Conservation (phyloP, 1,140 invertebrate species). For the Drosophila athabasca region DNA sequence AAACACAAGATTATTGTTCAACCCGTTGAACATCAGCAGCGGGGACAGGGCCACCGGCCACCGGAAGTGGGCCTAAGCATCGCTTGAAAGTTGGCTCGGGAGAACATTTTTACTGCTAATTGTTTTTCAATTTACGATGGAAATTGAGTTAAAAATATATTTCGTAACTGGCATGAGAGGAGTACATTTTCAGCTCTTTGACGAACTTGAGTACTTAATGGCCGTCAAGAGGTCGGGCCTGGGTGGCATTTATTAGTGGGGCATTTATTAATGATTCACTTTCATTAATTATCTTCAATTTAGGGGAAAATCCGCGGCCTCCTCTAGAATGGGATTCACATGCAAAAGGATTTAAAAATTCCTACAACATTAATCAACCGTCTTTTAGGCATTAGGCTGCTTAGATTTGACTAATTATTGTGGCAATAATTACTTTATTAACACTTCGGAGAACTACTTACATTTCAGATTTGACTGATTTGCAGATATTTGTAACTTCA, state of each 20-base stretch:
- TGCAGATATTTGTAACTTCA: neutral
- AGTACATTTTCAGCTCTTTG: conserved; percentile 50
- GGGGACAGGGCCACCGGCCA: conserved; percentile 19
- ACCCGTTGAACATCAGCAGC: conserved; percentile 32
- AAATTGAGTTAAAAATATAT: conserved; percentile 51
- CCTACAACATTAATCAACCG: conserved; percentile 63
- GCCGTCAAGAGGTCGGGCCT: conserved; percentile 2
- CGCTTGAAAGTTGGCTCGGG: conserved; percentile 20
- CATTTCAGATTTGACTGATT: conserved; percentile 1
- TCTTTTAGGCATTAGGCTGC: conserved; percentile 25
- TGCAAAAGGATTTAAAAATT: conserved; percentile 37
- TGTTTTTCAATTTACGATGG: conserved; percentile 60
- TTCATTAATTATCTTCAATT: conserved; percentile 56
- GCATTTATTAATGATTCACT: conserved; percentile 63
- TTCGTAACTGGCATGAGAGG: conserved; percentile 24
- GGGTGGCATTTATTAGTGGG: conserved; percentile 39
- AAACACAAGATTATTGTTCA: conserved; percentile 17
- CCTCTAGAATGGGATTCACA: conserved; percentile 49
- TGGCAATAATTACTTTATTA: conserved; percentile 34
- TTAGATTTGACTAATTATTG: conserved; percentile 31
- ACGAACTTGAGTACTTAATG: conserved; percentile 45
- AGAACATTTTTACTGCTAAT: conserved; percentile 59
- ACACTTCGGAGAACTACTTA: conserved; percentile 1
- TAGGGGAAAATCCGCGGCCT: conserved; percentile 8
- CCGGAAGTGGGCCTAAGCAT: conserved; percentile 25